Base-by-base conservation (phyloP, 2,797 vertebrate genomes). In the Meda fulgida region DNA sequence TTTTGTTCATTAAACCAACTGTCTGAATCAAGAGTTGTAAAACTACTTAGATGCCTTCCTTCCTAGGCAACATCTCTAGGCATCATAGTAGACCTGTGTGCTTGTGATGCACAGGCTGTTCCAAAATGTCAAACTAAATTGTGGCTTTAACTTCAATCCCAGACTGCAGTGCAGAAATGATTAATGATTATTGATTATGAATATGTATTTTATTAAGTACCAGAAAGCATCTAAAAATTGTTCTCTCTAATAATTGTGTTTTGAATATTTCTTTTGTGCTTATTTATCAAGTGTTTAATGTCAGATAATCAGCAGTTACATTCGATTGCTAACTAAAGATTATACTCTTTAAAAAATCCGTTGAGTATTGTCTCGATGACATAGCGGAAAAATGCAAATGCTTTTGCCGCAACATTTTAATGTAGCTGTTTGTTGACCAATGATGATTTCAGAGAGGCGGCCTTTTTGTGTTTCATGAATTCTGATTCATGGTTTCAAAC, bases 1-100 rank as follows among this genome's bases (percentile, higher is more conserved):
- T n/a, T n/a, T n/a, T n/a, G n/a, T 78, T 78, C 36, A 78, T 58
- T 60, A 19, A 38, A 63, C 34, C 75, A 77, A 34, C 55, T 77
- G 53, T 77, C 7, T 38, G 5, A 60, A 58, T 53, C 10, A 38
- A 26, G 23, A 38, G 36, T 16, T 78, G 36, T 78, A 77, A 77
- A 55, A 53, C 21, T 10, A 36, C 3, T 34, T 48, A 23, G 53
- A 60, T 38, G 23, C 23, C 36, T 78, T 10, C 53, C 34, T 51
- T 46, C 3, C 43, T 77, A 38, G 23, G 36, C 21, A 26, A 55
- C 34, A 60, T n/a, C n/a, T n/a, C n/a, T 60, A 36, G 29, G 18
- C 19, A 7, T 53, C 10, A 36, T 23, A 43, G 51, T 18, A 53
- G 31, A n/a, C n/a, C n/a, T n/a, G 16, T 29, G 34, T 40, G n/a